phyloP scores from a whole-genome alignment of 2,888 invertebrate species.

The Cosmopolites sordidus region DNA sequence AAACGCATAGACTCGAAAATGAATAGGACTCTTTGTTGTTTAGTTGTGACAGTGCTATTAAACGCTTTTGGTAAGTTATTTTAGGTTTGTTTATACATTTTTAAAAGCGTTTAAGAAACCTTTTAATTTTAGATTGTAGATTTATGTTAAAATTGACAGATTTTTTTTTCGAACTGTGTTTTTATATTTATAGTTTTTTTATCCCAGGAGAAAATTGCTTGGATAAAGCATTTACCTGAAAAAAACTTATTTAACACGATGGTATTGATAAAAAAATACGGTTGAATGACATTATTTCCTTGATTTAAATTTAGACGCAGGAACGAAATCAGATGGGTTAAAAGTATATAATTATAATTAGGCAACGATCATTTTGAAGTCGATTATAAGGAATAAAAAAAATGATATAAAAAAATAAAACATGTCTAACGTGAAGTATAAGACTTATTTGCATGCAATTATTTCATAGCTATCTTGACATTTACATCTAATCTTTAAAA shows the following conservation, averaged over 20 bases:
- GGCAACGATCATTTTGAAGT: too few relatives aligned
- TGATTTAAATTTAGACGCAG: too few relatives aligned
- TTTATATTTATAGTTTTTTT: not conserved
- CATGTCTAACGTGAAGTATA: too few relatives aligned
- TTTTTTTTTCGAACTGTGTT: not conserved
- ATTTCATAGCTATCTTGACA: conserved; percentile 1
- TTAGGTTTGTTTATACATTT: not conserved
- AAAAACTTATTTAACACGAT: too few relatives aligned
- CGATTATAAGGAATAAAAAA: too few relatives aligned
- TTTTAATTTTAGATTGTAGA: not conserved
- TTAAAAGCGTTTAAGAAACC: not conserved
- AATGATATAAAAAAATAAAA: too few relatives aligned
- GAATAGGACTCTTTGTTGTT: conserved; percentile 22
- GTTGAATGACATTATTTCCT: too few relatives aligned
- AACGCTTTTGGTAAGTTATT: conserved; percentile 20
- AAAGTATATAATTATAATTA: too few relatives aligned
- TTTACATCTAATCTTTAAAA: not conserved
- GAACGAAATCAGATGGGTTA: too few relatives aligned
- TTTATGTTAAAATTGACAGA: conserved; percentile 1
- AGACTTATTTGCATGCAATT: conserved; percentile 2
- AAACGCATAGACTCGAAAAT: conserved; percentile 13
- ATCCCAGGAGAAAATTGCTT: too few relatives aligned
- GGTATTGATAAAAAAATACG: too few relatives aligned
- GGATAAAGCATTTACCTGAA: too few relatives aligned
- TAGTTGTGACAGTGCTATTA: conserved; percentile 15